Base-by-base conservation (phyloP, 2,797 vertebrate species). In the Halcyon badia region DNA sequence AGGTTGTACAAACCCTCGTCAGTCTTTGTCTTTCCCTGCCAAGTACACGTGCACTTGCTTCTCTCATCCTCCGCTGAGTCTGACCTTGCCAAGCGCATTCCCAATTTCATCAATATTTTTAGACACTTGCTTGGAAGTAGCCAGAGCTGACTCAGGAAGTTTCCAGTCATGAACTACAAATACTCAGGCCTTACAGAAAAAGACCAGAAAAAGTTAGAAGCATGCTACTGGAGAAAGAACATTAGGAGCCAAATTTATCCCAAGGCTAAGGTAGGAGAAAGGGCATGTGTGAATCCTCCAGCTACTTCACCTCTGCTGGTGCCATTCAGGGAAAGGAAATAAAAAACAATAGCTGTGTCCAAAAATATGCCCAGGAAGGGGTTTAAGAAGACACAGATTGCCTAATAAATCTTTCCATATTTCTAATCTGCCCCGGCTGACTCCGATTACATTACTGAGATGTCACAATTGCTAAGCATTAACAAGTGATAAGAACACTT, bases 381-480 rank as follows among this genome's bases (percentile, higher is more conserved):
- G 24, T 80, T 93, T 94, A 87, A 82, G 94, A 91, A 82, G 71
- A 73, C 83, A 90, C 46, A 64, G 75, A 78, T 75, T 96, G 93
- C 91, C 80, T 89, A 84, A 90, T 89, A 95, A 94, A 76, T 93
- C 84, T 89, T 77, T 61, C 94, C 42, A 9, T 77, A 65, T 92
- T 92, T 88, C 92, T 82, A 82, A 83, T 80, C 83, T 97, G 82
- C 66, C 95, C 79, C 0, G 1, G 48, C 62, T 93, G 95, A 83
- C 84, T 95, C 89, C 83, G 87, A 83, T 94, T 87, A 80, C 76
- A 16, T 96, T 92, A 66, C 94, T 52, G 72, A 94, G 89, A 91
- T 89, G 91, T 91, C 92, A 95, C 89, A 88, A 92, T 82, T 95
- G 56, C 92, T 95, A 57, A 92, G 56, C 93, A 87, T 81, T 94